These are phyloP conservation scores for Eilema sororculum DNA, from an alignment of 2,888 invertebrate species.

Conservation along the genomic window DNA sequence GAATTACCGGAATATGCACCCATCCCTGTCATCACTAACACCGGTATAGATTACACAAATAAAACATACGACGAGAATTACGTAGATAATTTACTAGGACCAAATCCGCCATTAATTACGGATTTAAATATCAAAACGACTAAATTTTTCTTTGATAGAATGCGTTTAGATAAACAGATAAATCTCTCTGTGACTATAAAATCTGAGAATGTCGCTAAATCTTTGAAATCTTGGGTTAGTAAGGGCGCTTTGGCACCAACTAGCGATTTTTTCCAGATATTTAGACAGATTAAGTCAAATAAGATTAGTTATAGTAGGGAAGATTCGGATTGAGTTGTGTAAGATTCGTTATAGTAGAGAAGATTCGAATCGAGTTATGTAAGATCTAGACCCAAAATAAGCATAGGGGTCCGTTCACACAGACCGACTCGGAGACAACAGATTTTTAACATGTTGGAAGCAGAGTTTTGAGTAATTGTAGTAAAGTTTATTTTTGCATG, in stretches of 20 bases:
- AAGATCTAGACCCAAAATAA: too few species aligned
- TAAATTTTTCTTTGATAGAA: constrained; percentile 61
- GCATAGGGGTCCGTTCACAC: too few species aligned
- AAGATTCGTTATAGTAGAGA: neutral
- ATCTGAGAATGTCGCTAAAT: constrained; percentile 65
- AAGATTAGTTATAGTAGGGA: constrained; percentile 53
- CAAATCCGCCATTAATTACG: constrained; percentile 69
- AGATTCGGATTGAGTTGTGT: constrained; percentile 46
- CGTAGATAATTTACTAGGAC: constrained; percentile 67
- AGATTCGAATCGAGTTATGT: too few species aligned
- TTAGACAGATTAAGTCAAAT: constrained; percentile 69
- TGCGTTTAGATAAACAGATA: constrained; percentile 62
- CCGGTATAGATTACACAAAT: constrained; percentile 75
- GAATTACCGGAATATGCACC: constrained; percentile 64
- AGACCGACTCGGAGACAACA: too few species aligned
- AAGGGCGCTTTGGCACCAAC: constrained; percentile 65
- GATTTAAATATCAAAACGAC: constrained; percentile 61
- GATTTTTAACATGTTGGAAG: too few species aligned
- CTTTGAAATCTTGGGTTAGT: constrained; percentile 63
- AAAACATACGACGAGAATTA: constrained; percentile 64
- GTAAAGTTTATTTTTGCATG: too few species aligned
- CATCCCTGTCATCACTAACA: constrained; percentile 56
- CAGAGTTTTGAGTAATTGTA: too few species aligned
- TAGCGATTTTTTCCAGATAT: constrained; percentile 69
- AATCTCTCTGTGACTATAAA: constrained; percentile 62